These are phyloP conservation scores for Edolisoma coerulescens DNA, from an alignment of 2,113 vertebrate species.

Conservation along the genomic window DNA sequence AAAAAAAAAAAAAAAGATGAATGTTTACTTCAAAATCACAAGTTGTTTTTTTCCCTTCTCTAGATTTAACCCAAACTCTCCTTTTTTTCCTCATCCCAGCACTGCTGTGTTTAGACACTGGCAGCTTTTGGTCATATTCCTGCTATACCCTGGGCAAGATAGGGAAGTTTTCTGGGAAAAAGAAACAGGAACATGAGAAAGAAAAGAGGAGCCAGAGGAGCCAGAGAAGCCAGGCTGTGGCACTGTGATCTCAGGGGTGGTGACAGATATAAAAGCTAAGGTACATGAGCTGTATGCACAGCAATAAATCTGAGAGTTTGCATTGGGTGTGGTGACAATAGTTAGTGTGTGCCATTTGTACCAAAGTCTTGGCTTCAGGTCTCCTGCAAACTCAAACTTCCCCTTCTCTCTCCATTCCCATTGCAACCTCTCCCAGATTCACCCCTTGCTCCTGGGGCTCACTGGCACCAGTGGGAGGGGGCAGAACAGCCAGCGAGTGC, in stretches of 20 bases:
- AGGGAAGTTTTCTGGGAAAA: neutral
- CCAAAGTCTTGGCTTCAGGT: neutral
- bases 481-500: neutral
- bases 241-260: neutral
- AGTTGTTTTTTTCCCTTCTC: neutral
- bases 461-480: neutral
- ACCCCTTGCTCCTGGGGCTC: neutral
- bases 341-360: fast-evolving
- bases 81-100: neutral
- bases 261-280: neutral
- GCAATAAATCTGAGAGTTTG: too few relatives aligned
- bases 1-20: neutral
- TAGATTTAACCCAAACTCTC: neutral
- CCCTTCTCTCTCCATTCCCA: neutral
- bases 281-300: fast-evolving
- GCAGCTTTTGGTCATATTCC: neutral
- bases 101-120: neutral
- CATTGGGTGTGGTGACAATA: neutral
- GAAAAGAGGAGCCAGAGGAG: neutral
- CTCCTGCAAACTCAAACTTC: neutral
- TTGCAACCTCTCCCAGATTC: neutral
- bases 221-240: neutral
- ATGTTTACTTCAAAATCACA: neutral
- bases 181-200: neutral
- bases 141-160: neutral